Percentiles rank a stretch among this genome's conserved stretches.
phyloP scores from a whole-genome alignment of 1,140 invertebrate genomes.

The Lepidurus arcticus region DNA sequence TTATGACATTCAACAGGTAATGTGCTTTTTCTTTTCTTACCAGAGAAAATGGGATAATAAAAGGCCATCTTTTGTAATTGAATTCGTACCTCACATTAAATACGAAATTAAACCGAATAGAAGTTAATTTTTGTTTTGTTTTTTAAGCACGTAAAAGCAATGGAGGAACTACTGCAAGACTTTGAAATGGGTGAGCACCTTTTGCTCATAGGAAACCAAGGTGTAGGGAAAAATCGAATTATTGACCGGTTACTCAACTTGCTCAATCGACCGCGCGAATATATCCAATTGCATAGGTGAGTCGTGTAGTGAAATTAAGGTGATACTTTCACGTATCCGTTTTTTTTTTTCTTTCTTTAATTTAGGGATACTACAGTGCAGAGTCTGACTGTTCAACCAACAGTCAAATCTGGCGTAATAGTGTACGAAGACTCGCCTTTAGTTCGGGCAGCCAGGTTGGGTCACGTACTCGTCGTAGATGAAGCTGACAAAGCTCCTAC shows the following conservation, averaged over 20 bases:
- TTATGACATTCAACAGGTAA: conserved; percentile 78
- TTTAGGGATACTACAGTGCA: conserved; percentile 89
- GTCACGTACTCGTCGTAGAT: conserved; percentile 87
- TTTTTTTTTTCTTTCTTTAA: neutral
- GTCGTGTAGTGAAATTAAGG: conserved; percentile 20
- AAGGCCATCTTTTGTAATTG: neutral
- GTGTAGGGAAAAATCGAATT: conserved; percentile 96
- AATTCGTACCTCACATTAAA: neutral
- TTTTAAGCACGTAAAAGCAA: conserved; percentile 66
- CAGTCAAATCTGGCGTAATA: conserved; percentile 78
- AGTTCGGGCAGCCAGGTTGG: conserved; percentile 79
- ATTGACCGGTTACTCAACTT: conserved; percentile 83
- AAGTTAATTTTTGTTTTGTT: conserved; percentile 22
- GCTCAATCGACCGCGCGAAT: conserved; percentile 83
- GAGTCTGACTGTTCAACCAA: conserved; percentile 84
- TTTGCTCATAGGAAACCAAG: conserved; percentile 89
- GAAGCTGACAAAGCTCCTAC: conserved; percentile 96
- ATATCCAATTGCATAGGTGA: conserved; percentile 83
- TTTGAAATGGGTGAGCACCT: conserved; percentile 86
- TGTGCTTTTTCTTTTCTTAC: neutral
- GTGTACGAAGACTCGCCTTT: conserved; percentile 90
- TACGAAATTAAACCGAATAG: conserved; percentile 14
- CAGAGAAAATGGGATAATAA: neutral
- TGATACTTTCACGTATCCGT: conserved; percentile 24
- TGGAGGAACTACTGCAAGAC: conserved; percentile 84